phyloP scores from a whole-genome alignment of 37 sponge, comb jelly and placozoan species.

The Oopsacas minuta region DNA sequence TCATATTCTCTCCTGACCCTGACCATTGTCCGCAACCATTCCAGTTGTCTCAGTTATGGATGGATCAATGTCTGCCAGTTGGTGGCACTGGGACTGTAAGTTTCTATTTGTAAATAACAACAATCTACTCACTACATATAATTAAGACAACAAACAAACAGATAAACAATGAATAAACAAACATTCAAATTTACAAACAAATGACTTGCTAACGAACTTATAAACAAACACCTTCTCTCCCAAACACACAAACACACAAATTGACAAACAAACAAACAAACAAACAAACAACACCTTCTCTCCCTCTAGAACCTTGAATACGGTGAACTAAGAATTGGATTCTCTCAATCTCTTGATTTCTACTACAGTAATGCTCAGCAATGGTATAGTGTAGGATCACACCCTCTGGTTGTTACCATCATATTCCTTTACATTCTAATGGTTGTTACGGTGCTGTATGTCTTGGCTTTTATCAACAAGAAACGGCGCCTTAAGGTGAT shows the following conservation, averaged over 20 bases:
- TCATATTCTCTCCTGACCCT: constrained; percentile 23
- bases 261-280: not conserved
- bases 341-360: constrained; percentile 9
- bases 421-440: constrained; percentile 48
- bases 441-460: constrained; percentile 35
- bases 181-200: not conserved
- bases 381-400: not conserved
- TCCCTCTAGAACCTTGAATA: not conserved
- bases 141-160: not conserved
- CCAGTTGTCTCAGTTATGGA: constrained; percentile 67
- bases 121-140: too few relatives aligned
- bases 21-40: constrained; percentile 62
- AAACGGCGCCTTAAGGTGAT: constrained; percentile 27
- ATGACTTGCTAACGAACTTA: not conserved
- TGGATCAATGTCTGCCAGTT: constrained; percentile 54
- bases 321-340: not conserved
- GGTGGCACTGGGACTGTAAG: not conserved
- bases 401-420: not conserved
- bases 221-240: not conserved
- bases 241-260: not conserved
- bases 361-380: not conserved
- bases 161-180: not conserved
- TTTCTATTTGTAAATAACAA: too few relatives aligned
- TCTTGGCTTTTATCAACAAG: constrained; percentile 49
- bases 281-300: not conserved